Conservation (phyloP, 2,797 vertebrate species). For the Eurystomus glaucurus region DNA sequence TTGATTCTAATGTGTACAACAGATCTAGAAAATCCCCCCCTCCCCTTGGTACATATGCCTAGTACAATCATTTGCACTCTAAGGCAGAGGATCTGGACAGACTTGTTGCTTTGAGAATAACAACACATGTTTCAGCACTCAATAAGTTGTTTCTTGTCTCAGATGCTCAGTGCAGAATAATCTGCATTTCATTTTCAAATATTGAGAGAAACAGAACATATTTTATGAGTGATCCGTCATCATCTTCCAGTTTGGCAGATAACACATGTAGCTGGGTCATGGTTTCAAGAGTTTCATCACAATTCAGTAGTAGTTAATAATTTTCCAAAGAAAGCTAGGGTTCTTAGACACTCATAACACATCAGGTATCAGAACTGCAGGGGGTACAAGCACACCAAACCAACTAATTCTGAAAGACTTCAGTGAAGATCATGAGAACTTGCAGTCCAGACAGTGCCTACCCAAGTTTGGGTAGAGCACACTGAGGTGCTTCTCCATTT, state of each 20-base stretch:
- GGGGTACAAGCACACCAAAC: not conserved
- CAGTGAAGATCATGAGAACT: not conserved
- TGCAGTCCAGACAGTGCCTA: not conserved
- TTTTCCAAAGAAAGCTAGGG: not conserved
- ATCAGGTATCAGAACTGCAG: not conserved
- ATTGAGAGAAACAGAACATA: not conserved
- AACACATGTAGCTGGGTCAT: not conserved
- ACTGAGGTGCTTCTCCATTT: not conserved
- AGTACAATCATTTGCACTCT: not conserved
- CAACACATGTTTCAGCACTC: not conserved
- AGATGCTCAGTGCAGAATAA: not conserved
- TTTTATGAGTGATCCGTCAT: not conserved
- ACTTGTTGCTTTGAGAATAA: not conserved
- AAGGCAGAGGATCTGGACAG: not conserved
- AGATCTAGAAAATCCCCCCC: not conserved
- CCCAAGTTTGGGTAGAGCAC: not conserved
- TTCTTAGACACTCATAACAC: not conserved
- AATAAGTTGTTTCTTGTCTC: not conserved
- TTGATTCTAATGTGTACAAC: not conserved
- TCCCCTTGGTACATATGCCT: accelerated
- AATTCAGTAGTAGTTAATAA: not conserved
- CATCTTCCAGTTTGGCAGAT: not conserved
- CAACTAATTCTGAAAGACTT: not conserved
- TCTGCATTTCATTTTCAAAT: not conserved
- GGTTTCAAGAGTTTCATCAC: not conserved